Base-by-base conservation (phyloP, 1,140 invertebrate genomes). In the Mercenaria mercenaria region DNA sequence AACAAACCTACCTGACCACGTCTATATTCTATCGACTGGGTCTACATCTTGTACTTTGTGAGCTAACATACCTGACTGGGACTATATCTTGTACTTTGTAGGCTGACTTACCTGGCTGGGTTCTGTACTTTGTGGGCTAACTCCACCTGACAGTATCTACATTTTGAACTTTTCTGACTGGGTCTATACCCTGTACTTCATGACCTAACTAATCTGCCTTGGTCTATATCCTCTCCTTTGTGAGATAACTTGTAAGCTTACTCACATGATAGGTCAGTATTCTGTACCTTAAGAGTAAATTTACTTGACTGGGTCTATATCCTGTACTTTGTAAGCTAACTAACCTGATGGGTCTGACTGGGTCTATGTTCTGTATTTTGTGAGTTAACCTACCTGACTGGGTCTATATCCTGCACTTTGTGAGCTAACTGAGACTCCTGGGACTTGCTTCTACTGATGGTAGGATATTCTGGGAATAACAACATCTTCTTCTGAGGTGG, bases 381-480 rank as follows among this genome's bases (percentile, higher is more conserved):
- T 13, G 56, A 26, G 56, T 13, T 10, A 26, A 26, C 18, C 90
- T 91, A 94, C 91, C 92, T 93, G 79, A 92, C 89, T 77, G 92
- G 88, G 84, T 94, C 92, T 88, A 93, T 93, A 84, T 96, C 93
- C 96, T 80, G 76, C 39, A 95, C 96, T 97, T 96, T 93, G 90
- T 96, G 97, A 41, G 97, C 97, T 34, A 99, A 96, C 95, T 99
- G 98, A 15, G 98, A 98, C 96, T 99, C 98, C 95, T 99, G 98
- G 43, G 98, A 99, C 93, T 98, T 98, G 82, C 98, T 99, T 96
- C 98, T 99, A 41, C 97, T 98, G 81, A 99, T 96, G 26, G 91
- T 97, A 97, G 83, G 84, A 50, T 80, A 89, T 32, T 89, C 79
- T 47, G 92, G 91, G 93, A 94, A 90, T 94, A 93, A 88, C 93